Conservation (phyloP, 2,113 vertebrate species). For the Heterocephalus glaber region DNA sequence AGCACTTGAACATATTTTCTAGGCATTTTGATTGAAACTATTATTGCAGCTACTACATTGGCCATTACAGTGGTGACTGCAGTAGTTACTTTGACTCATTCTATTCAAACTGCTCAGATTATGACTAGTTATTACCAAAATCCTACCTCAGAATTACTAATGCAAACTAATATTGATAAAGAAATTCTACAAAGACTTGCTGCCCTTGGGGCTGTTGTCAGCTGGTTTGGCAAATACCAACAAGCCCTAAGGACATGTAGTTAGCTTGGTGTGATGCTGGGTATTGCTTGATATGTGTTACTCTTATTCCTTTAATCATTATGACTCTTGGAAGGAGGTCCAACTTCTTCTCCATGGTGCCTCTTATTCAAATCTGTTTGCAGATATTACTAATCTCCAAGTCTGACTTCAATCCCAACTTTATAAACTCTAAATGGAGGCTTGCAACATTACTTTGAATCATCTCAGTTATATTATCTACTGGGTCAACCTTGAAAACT, state of each 20-base stretch:
- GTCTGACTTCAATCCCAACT: not conserved
- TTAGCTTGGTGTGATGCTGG: not conserved
- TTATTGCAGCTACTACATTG: too few species aligned
- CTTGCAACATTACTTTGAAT: not conserved
- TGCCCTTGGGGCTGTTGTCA: not conserved
- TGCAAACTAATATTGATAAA: not conserved
- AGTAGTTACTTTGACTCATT: too few species aligned
- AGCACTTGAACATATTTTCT: too few species aligned
- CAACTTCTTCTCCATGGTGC: not conserved
- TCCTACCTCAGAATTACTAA: not conserved
- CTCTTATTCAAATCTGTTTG: not conserved
- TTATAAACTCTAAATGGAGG: not conserved
- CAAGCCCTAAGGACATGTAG: not conserved
- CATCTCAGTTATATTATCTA: not conserved
- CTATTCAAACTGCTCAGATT: too few species aligned
- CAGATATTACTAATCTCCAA: not conserved
- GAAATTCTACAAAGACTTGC: not conserved
- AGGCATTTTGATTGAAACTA: too few species aligned
- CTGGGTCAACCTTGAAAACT: not conserved
- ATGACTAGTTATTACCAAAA: too few species aligned
- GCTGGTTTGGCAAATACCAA: not conserved
- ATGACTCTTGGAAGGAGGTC: not conserved
- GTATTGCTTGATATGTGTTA: not conserved
- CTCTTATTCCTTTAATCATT: not conserved
- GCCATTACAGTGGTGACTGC: too few species aligned